Evolutionary conservation across 2,113 vertebrate genomes (phyloP), one percentile per base, ranked within the genome.

Genomic region (Lichenostomus cassidix): DNA sequence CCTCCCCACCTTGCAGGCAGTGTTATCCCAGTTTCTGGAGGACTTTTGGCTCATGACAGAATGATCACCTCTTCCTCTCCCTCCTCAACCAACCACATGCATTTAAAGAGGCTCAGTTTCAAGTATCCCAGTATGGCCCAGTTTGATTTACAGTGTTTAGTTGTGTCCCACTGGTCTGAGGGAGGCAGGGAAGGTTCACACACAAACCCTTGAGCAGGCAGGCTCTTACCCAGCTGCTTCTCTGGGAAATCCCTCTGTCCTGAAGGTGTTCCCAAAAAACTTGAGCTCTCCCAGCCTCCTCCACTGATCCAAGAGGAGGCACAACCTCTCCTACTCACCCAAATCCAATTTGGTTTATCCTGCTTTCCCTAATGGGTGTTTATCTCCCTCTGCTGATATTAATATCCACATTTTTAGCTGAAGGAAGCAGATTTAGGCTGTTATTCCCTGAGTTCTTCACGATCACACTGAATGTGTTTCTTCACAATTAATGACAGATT

Each of bases 401-500:
- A 28, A 77, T 11, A 55, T 12, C 55, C 63, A 56, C 44, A n/a
- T 33, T 41, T 60, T 11, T 1, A 79, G 58, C 18, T 88, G 96
- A 79, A 97, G 82, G 93, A 97, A 95, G 83, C 73, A 80, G 77
- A 88, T 80, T 95, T 46, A 85, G 62, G 64, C 19, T 74, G 44
- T 69, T 69, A 46, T 83, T 98, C 97, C 97, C 98, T 98, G 97
- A 96, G 98, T 95, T 97, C 94, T 92, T 91, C 78, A 37, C 52
- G 62, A 62, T 62, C 82, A 82, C 73, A 37, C 31, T 47, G 83
- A 90, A 62, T 47, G 25, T 24, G 35, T 74, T 73, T 94, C 81
- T 64, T 70, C 47, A 56, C 35, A 29, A 83, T 33, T 69, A 64
- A 39, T 15, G 35, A 63, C 42, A 69, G 90, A 78, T 62, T 75